Evolutionary conservation across 1,140 invertebrate species (phyloP), one percentile per base, ranked within the genome.

Genomic region (Apis cerana): DNA sequence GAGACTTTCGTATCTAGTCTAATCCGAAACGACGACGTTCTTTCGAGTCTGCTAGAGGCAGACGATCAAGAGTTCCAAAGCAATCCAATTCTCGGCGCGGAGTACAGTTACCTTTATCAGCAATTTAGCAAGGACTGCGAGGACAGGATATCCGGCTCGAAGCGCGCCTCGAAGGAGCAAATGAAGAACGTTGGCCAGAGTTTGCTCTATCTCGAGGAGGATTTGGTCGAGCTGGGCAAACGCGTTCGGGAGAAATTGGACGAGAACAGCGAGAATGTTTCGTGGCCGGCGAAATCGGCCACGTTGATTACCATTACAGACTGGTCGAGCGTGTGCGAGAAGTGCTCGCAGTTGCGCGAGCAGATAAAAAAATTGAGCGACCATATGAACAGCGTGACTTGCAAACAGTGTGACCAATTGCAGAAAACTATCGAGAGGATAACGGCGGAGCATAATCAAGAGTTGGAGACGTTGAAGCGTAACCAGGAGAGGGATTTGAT

Each of bases 31-130:
- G 92, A 94, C 71, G 90, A 93, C 58, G 72, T 89, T 27, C 79
- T 94, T 43, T 89, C 88, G 21, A 86, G 85, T 48, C 79, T 94
- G 23, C 71, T 76, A 11, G 78, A 90, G 19, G 84, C 90, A 19
- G 91, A 91, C 23, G 89, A 90, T 10, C 68, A 70, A 17, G 85
- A 91, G 15, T 92, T 95, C 80, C 93, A 94, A 80, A 92, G 90
- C 72, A 94, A 95, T 90, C 91, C 94, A 80, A 87, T 93, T 23
- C 93, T 94, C 79, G 95, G 95, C 89, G 94, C 95, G 76, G 95
- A 96, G 92, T 96, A 96, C 89, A 94, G 94, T 82, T 96, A 95
- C 91, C 93, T 96, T 52, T 96, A 95, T 91, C 95, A 95, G 75
- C 95, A 95, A 84, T 95, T 96, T 90, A 94, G 93, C 69, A 94